These are phyloP conservation scores for Kryptopterus vitreolus DNA, from an alignment of 2,797 vertebrate species.

Conservation along the genomic window DNA sequence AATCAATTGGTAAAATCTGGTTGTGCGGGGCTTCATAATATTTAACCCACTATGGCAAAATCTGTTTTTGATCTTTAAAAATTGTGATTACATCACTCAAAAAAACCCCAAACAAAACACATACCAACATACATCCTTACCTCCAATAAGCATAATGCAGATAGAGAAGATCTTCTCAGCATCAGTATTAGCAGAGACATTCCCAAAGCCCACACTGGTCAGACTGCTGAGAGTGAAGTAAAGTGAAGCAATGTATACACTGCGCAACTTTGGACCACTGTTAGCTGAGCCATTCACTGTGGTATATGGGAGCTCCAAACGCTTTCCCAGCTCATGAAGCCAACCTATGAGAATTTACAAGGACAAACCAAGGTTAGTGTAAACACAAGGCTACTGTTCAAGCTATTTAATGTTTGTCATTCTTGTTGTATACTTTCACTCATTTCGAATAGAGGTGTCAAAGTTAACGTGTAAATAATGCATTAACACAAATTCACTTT, in stretches of 20 bases:
- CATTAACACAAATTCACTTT: no score
- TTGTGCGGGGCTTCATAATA: no score
- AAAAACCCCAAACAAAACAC: no score
- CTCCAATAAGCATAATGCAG: slow-evolving; percentile 96
- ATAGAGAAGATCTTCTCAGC: slow-evolving; percentile 97
- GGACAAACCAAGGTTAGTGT: neutral
- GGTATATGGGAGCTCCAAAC: slow-evolving; percentile 86
- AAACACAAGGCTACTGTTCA: neutral
- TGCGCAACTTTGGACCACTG: slow-evolving; percentile 83
- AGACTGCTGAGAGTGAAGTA: slow-evolving; percentile 98
- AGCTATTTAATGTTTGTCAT: neutral
- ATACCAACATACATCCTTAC: slow-evolving; percentile 67
- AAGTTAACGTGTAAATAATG: no score
- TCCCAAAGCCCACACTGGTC: slow-evolving; percentile 98
- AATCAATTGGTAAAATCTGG: no score
- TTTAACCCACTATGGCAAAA: no score
- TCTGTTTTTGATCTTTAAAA: no score
- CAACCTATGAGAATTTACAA: slow-evolving; percentile 75
- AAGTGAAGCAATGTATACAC: slow-evolving; percentile 92
- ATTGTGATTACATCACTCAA: no score
- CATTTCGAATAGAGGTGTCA: no score
- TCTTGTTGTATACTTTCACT: neutral
- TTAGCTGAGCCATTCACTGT: slow-evolving; percentile 58
- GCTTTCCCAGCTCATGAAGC: slow-evolving; percentile 94
- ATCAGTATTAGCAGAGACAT: slow-evolving; percentile 95